Evolutionary conservation across 2,888 invertebrate species (phyloP), one percentile per base, ranked within the genome.

Genomic region (Spodoptera littoralis): DNA sequence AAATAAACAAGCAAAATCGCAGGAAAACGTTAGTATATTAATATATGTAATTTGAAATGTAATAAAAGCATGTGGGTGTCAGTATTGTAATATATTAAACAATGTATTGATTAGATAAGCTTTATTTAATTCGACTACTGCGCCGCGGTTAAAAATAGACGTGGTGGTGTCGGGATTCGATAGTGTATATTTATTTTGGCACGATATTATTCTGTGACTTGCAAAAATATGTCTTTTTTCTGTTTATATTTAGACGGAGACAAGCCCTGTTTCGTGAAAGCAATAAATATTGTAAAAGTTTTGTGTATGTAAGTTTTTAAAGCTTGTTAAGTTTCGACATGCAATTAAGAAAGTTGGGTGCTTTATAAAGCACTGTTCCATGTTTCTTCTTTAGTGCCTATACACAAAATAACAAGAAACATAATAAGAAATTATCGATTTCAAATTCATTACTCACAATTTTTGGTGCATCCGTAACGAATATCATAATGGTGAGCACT

Each of bases 91-190:
- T 61, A 66, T 64, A 71, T 61, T 65, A 70, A 77, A 56, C 75
- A 66, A 57, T 66, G 76, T 69, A 51, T 51, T 71, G 76, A 77
- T 78, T 71, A 78, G 76, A 77, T 77, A 77, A 71, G 43, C 54
- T 42, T 68, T 66, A 63, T 71, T 77, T 50, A 71, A 78, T 62
- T 65, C 61, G 22, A 75, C 68, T 63, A 64, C 65, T 65, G 61
- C 64, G 42, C 48, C 49, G 27, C 47, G 47, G 55, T 61, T 66
- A 66, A 58, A 77, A 53, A 71, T 75, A 78, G 36, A 24, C 52
- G 24, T 24, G 8, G 36, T n/a, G 51, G n/a, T 13, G 24, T 54
- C 52, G 72, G 65, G 60, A 59, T 43, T 27, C 60, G 58, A 71
- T 65, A 47, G 54, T 36, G 42, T 41, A 71, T 65, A 71, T 65